Evolutionary conservation across 2,888 invertebrate genomes (phyloP).

Genomic region (Lamproptera curius): DNA sequence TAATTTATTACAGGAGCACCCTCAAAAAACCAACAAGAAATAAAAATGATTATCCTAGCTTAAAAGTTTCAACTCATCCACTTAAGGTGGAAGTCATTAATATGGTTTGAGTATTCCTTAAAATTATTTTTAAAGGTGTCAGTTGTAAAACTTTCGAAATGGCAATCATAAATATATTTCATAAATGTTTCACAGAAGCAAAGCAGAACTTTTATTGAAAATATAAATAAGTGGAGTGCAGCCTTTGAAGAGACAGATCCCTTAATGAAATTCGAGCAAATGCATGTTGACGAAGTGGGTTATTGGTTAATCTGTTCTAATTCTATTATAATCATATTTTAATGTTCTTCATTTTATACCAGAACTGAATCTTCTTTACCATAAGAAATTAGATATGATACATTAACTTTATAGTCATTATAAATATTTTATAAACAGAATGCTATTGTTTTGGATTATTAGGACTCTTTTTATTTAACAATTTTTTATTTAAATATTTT

Average conservation of each 20-base stretch:
- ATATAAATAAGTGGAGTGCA: constrained; percentile 64
- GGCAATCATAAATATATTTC: background rate
- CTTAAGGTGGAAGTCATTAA: constrained; percentile 46
- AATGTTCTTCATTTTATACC: background rate
- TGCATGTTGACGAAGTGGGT: constrained; percentile 52
- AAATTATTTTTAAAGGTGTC: background rate
- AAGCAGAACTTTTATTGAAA: constrained; percentile 53
- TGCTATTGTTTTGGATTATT: no score
- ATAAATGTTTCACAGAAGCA: constrained; percentile 44
- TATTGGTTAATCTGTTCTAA: constrained; percentile 12
- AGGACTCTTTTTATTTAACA: background rate
- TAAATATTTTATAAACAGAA: constrained; percentile 16
- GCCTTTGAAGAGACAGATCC: constrained; percentile 67
- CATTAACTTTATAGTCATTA: no score
- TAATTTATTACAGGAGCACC: constrained; percentile 50
- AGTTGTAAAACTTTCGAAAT: background rate
- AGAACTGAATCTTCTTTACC: no score
- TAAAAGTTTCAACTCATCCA: constrained; percentile 62
- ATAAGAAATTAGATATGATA: no score
- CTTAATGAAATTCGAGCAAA: constrained; percentile 62
- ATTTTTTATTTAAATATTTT: background rate
- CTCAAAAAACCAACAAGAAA: constrained; percentile 28
- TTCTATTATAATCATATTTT: background rate
- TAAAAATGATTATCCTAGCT: constrained; percentile 40
- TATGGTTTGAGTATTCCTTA: constrained; percentile 38